A percentile compares a stretch with the other conserved stretches of the same genome.
Evolutionary conservation across 2,113 vertebrate species (phyloP).

Genomic region (Takifugu flavidus): DNA sequence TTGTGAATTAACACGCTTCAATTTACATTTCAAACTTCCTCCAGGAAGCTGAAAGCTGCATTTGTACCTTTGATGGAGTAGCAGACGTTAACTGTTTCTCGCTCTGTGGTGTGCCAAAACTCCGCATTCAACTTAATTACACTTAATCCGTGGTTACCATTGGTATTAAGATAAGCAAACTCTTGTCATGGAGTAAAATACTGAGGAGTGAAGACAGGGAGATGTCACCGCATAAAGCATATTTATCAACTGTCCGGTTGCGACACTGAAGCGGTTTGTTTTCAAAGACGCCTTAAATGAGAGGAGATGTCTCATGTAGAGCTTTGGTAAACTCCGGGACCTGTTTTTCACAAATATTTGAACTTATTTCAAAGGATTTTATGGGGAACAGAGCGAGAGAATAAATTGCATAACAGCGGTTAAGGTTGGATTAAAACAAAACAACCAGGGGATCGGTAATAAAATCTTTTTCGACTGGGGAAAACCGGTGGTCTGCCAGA

Average conservation of each 20-base stretch:
- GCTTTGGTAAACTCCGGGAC: no score
- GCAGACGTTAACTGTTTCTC: neutral
- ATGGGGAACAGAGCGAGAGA: neutral
- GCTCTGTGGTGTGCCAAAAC: neutral
- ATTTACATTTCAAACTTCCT: no score
- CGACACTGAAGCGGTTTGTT: no score
- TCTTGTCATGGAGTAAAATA: no score
- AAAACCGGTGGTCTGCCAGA: conserved; percentile 29
- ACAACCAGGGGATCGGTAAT: neutral
- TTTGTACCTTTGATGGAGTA: neutral
- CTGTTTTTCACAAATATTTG: no score
- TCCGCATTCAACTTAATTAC: no score
- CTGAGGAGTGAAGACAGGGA: no score
- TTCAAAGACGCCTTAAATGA: neutral
- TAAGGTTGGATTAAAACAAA: conserved; percentile 22
- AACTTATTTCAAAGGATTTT: no score
- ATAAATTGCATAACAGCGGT: conserved; percentile 7
- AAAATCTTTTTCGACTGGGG: conserved; percentile 8
- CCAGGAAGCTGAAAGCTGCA: conserved; percentile 5
- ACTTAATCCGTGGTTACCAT: no score
- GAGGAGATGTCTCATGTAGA: neutral
- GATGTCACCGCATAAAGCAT: no score
- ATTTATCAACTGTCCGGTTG: no score
- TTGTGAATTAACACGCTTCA: no score
- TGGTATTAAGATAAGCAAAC: neutral